phyloP scores from a whole-genome alignment of 2,113 vertebrate species.

The Mus pahari region DNA sequence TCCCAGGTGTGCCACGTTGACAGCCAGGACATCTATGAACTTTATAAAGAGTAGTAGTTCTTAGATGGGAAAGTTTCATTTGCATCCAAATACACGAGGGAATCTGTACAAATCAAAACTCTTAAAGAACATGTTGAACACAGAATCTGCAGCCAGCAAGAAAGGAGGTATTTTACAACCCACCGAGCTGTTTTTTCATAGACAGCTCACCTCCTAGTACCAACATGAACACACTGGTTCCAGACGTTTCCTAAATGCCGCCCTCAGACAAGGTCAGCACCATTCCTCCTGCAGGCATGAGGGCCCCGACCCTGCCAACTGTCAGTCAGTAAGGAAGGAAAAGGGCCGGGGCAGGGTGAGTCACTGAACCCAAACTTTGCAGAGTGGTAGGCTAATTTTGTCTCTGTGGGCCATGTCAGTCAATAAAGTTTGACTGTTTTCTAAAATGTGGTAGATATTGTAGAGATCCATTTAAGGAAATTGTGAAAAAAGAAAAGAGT shows the following conservation, averaged over 20 bases:
- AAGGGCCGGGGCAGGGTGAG: neutral
- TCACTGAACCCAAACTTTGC: constrained; percentile 71
- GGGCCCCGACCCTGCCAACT: constrained; percentile 80
- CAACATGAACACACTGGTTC: constrained; percentile 42
- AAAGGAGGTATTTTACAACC: neutral
- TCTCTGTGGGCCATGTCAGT: constrained; percentile 78
- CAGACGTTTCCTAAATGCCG: constrained; percentile 74
- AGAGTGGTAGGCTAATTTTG: constrained; percentile 82
- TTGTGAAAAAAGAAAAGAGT: neutral
- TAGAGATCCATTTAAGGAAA: neutral
- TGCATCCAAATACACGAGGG: neutral
- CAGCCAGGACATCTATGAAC: neutral
- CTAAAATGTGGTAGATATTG: neutral
- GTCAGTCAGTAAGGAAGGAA: constrained; percentile 80
- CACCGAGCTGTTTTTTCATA: neutral
- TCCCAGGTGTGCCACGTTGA: neutral
- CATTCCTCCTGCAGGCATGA: constrained; percentile 70
- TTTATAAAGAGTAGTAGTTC: neutral
- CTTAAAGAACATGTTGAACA: no score
- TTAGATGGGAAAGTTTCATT: neutral
- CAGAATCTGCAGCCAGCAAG: neutral
- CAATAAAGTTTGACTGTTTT: constrained; percentile 76
- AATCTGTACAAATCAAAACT: neutral
- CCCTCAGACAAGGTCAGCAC: constrained; percentile 66
- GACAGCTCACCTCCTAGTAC: constrained; percentile 28